Evolutionary conservation across 2,888 invertebrate genomes (phyloP), one percentile per base, ranked within the genome.

Genomic region (Opisthograptis luteolata): DNA sequence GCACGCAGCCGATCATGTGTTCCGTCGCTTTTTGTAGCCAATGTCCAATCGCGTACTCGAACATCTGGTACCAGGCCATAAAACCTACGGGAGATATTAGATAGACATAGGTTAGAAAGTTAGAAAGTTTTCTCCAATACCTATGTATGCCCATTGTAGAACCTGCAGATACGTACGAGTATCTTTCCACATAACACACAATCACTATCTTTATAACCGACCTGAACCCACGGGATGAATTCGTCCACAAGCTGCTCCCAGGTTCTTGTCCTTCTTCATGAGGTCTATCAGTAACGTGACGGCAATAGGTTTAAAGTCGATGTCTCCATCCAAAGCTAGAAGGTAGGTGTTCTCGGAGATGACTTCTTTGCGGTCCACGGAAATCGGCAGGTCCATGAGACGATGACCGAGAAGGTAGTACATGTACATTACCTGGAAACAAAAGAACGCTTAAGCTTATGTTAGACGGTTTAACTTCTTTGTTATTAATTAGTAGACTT

Each of bases 21-120:
- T 97, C 97, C 0, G 97, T 96, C 5, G 97, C 95, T 81, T 97
- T 97, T 81, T 97, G 97, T 64, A 97, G 91, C 97, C 97, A 97
- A 91, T 97, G 97, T 2, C 97, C 97, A 56, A 97, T 94, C 0
- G 97, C 97, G 73, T 97, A 97, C 77, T 97, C 97, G 73, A 97
- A 97, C 76, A 94, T 94, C 82, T 96, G 96, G 71, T 96, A 96
- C 96, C 96, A 96, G 2, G 96, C 94, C 94, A 96, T 94, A 25
- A 95, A 94, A 37, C 96, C 94, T 94, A 58, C 4, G 63, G 62
- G 27, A 27, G 36, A 22, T 45, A 31, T 15, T 13, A n/a, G n/a
- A n/a, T 2, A 41, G 1, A 34, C 12, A 36, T 9, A 27, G 31
- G 39, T 9, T 24, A 15, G 22, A 17, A 9, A 15, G 24, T 17